Base-by-base conservation (phyloP, 1,140 invertebrate species). In the Mycetomoellerius zeteki region DNA sequence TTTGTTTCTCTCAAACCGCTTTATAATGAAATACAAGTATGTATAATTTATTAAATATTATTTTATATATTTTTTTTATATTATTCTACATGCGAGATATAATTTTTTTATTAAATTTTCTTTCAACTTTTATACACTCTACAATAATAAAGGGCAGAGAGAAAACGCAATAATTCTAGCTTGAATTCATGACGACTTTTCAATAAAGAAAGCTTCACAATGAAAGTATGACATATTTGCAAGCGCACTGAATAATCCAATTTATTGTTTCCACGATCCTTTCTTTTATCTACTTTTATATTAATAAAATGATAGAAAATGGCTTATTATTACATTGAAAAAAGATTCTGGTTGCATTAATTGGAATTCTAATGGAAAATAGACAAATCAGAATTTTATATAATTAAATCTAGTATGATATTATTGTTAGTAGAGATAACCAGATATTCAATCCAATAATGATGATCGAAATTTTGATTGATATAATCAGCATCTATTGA, bases 161-260 rank as follows among this genome's bases (percentile, higher is more conserved):
- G 8, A 37, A 43, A 43, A 43, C 1, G 21, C 21, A 56, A 52
- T 78, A 7, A 33, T 14, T 10, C 6, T 12, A 58, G n/a, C 12
- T 72, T 47, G 21, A 72, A 71, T 71, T n/a, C 27, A 27, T 27
- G n/a, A 2, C 1, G 30, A 8, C 2, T 71, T 56, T 37, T 2
- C 8, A 16, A 12, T 14, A 56, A 5, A 24, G 5, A 80, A 14
- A 65, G 14, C 33, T 33, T 80, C 33, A 14, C 21, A 24, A 47
- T 19, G 33, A 47, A 78, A 78, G 10, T 43, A 7, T 21, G 1
- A 56, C 14, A 82, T 56, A 56, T 72, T n/a, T 27, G 52, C 52
- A 16, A 82, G 37, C 12, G 1, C 16, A 30, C 47, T 7, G n/a
- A 56, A 73, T 82, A 82, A 82, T 60, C 50, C 33, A 52, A 58